Conservation (phyloP, 2,888 invertebrate species). For the Himalopsyche tibetana region DNA sequence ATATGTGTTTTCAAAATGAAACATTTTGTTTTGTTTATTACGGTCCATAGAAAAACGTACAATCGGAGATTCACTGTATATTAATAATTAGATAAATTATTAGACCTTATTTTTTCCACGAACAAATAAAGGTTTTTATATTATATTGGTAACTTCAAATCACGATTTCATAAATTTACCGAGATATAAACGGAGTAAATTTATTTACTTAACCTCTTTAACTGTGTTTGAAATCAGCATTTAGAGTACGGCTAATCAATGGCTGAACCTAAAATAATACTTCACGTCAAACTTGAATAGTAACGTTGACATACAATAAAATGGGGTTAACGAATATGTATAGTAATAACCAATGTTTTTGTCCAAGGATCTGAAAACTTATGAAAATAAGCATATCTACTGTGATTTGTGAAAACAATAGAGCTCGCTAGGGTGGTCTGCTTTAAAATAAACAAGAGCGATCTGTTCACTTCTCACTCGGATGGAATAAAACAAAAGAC, state of each 20-base stretch:
- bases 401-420: conserved; percentile 45
- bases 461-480: conserved; percentile 40
- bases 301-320: neutral
- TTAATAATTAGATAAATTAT: too few species aligned
- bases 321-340: neutral
- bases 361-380: conserved; percentile 33
- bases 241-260: neutral
- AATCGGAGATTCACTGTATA: too few species aligned
- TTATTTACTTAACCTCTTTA: too few species aligned
- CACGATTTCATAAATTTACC: too few species aligned
- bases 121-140: too few species aligned
- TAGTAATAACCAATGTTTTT: conserved; percentile 13
- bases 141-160: too few species aligned
- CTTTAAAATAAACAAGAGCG: conserved; percentile 23
- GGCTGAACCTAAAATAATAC: neutral
- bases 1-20: too few species aligned
- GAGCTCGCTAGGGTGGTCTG: conserved; percentile 10
- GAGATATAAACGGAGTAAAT: too few species aligned
- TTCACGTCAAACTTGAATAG: neutral
- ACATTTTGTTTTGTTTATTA: too few species aligned
- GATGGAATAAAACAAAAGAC: conserved; percentile 36
- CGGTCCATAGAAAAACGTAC: too few species aligned
- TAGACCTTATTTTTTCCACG: too few species aligned
- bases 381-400: conserved; percentile 41
- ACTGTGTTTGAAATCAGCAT: too few species aligned